Evolutionary conservation across 2,888 invertebrate species (phyloP).

Genomic region (Blomia tropicalis): DNA sequence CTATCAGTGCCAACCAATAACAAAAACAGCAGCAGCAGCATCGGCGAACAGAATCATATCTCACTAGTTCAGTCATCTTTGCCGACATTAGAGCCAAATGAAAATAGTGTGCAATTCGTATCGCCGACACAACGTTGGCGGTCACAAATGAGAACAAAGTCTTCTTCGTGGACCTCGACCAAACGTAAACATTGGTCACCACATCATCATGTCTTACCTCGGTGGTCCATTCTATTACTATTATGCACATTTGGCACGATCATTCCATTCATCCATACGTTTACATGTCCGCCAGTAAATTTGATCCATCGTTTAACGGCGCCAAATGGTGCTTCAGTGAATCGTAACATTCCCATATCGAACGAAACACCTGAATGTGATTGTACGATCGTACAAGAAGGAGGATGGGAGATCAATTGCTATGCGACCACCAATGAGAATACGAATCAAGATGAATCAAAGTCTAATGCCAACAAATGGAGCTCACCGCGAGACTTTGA

Average conservation of each 20-base stretch:
- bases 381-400: slow-evolving; percentile 19
- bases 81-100: too few species aligned
- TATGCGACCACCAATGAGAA: neutral
- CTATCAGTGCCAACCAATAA: neutral
- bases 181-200: neutral
- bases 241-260: too few species aligned
- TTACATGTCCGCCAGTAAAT: slow-evolving; percentile 2
- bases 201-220: too few species aligned
- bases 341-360: neutral
- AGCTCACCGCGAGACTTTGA: neutral
- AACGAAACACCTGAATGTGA: slow-evolving; percentile 16
- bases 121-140: too few species aligned
- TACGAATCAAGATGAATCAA: neutral
- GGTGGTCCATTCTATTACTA: too few species aligned
- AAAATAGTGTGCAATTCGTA: too few species aligned
- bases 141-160: too few species aligned
- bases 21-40: neutral
- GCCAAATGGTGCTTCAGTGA: neutral
- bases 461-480: neutral
- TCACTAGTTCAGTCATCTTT: too few species aligned
- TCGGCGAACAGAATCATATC: too few species aligned
- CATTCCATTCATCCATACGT: too few species aligned
- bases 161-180: too few species aligned
- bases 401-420: slow-evolving; percentile 22
- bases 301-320: neutral